Conservation (phyloP, 2,888 invertebrate species). For the Zygothrica quintamaculata region DNA sequence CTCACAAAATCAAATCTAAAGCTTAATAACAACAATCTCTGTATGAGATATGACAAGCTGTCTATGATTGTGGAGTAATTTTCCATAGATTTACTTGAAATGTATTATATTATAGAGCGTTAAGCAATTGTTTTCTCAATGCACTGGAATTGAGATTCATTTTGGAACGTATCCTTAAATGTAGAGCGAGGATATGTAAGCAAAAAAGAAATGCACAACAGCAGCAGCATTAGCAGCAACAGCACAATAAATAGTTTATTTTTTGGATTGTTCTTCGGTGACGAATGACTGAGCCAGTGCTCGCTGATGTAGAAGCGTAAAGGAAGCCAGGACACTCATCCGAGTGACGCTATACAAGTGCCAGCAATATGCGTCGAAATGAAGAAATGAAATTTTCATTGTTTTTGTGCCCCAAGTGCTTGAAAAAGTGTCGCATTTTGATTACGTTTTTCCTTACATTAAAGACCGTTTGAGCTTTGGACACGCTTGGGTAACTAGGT, state of each 20-base stretch:
- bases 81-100: constrained; percentile 26
- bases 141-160: constrained; percentile 8
- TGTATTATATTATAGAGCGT: constrained; percentile 64
- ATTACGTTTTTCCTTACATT: constrained; percentile 71
- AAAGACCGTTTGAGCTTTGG: constrained; percentile 55
- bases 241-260: constrained; percentile 73
- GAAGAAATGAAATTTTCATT: constrained; percentile 77
- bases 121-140: constrained; percentile 9
- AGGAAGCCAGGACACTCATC: background rate
- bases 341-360: constrained; percentile 4
- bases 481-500: constrained; percentile 48
- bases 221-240: constrained; percentile 10
- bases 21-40: too few species aligned
- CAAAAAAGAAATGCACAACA: background rate
- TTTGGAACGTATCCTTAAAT: background rate
- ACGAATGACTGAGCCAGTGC: constrained; percentile 38
- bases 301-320: constrained; percentile 5
- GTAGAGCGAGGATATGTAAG: too few species aligned
- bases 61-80: too few species aligned
- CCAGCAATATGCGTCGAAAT: constrained; percentile 58
- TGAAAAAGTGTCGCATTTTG: constrained; percentile 78
- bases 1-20: too few species aligned
- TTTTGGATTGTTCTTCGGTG: constrained; percentile 54
- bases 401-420: constrained; percentile 67
- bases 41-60: too few species aligned